Evolutionary conservation across 2,113 vertebrate genomes (phyloP), one percentile per base, ranked within the genome.

Genomic region (Benitochromis conjunctus): DNA sequence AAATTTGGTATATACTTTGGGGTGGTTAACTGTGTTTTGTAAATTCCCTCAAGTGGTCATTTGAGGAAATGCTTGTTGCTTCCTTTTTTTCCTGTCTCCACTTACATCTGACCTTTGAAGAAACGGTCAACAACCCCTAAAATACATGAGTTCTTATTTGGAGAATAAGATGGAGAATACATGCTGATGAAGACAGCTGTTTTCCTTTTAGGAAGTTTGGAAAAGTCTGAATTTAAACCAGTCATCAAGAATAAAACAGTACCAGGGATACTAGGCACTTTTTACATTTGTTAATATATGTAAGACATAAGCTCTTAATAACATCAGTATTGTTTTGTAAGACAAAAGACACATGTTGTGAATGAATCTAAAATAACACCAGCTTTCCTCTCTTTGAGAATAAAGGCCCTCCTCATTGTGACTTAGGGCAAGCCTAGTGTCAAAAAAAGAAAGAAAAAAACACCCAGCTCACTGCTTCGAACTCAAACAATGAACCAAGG

Each of bases 381-480:
- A 56, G 71, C 12, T 16, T 83, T 56, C 31, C 51, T 80, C 81
- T 6, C 66, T 80, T 83, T 6, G 14, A 77, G 55, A 81, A 89
- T 78, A 90, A 88, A 92, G 79, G 81, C 26, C 53, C 85, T 77
- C 83, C 85, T 91, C 13, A 57, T 89, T 51, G 82, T 11, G 6
- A 41, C 80, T 8, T 18, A 83, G 58, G 74, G 84, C 82, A 79
- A 88, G 78, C 48, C 58, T 86, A 85, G 10, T 81, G 86, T 86
- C 21, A 83, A 77, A 81, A 78, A 94, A 82, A 76, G 58, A 79
- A 56, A 91, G 82, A 24, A 80, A 34, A 11, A 81, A 38, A n/a
- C n/a, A n/a, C n/a, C n/a, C 19, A 78, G 81, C 88, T 89, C 81
- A 43, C 3, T 8, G 29, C 81, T 60, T 82, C 34, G 7, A 71